These are phyloP conservation scores for Candidula unifasciata DNA, from an alignment of 2,888 invertebrate genomes.

Conservation along the genomic window DNA sequence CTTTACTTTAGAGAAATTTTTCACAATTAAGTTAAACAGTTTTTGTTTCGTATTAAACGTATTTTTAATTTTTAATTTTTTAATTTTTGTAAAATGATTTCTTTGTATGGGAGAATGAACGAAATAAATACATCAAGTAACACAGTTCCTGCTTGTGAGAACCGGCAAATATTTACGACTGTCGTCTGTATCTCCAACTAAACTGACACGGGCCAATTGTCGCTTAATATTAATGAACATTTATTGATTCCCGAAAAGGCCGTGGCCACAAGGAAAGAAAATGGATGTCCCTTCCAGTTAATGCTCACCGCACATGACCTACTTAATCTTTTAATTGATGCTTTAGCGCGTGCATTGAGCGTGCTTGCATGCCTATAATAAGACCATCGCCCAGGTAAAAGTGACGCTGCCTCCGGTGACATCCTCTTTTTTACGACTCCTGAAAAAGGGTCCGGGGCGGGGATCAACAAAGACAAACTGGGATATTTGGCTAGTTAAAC, in stretches of 20 bases:
- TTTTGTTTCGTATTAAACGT: too few species aligned
- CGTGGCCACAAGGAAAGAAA: not conserved
- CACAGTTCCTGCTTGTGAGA: too few species aligned
- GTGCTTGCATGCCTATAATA: conserved; percentile 36
- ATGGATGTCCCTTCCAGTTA: not conserved
- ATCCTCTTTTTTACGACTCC: conserved; percentile 35
- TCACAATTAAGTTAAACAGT: too few species aligned
- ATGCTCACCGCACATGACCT: conserved; percentile 42
- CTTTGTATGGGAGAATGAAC: too few species aligned
- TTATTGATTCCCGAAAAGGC: not conserved
- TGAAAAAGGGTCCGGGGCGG: not conserved
- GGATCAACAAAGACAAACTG: not conserved
- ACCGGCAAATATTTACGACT: not conserved
- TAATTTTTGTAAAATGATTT: too few species aligned
- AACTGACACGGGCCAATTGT: not conserved
- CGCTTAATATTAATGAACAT: not conserved
- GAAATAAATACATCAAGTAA: too few species aligned
- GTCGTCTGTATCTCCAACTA: not conserved
- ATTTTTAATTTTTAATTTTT: not conserved
- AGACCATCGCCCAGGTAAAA: conserved; percentile 26
- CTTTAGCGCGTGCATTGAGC: conserved; percentile 11
- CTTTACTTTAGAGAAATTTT: too few species aligned
- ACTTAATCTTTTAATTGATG: conserved; percentile 41
- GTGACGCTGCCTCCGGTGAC: conserved; percentile 37
- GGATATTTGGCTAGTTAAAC: conserved; percentile 26